phyloP scores from a whole-genome alignment of 2,113 vertebrate genomes.

The Acrocephalus arundinaceus region DNA sequence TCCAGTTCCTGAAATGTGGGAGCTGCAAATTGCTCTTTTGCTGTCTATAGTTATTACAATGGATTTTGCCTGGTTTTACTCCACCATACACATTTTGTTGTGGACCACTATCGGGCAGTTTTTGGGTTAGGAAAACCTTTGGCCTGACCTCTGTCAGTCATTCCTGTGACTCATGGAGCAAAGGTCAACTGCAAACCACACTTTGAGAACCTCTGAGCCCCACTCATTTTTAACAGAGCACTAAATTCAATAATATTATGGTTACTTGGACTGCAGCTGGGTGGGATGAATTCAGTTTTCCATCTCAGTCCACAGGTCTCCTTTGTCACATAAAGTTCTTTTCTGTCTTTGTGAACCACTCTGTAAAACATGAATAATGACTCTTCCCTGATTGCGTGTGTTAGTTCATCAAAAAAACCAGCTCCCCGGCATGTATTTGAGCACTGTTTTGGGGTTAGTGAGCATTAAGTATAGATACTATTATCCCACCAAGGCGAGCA shows the following conservation, averaged over 20 bases:
- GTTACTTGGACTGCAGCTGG: not conserved
- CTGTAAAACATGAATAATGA: not conserved
- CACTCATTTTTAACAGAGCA: not conserved
- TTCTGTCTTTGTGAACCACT: not conserved
- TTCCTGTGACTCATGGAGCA: not conserved
- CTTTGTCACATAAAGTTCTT: not conserved
- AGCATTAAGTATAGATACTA: not conserved
- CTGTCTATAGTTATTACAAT: not conserved
- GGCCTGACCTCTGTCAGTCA: constrained; percentile 56
- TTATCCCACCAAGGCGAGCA: not conserved
- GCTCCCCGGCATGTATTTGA: not conserved
- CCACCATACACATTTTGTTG: not conserved
- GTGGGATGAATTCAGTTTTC: not conserved
- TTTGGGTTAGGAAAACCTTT: constrained; percentile 24
- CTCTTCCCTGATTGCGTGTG: not conserved
- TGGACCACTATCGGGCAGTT: not conserved
- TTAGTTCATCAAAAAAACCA: not conserved
- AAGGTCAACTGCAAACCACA: constrained; percentile 31
- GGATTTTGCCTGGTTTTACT: not conserved
- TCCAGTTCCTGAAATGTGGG: not conserved
- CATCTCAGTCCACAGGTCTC: not conserved
- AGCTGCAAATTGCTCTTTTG: not conserved
- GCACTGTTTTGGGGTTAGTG: not conserved
- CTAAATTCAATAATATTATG: constrained; percentile 20
- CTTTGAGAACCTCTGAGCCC: not conserved